Percentiles rank a stretch among this genome's conserved stretches.
phyloP scores from a whole-genome alignment of 2,888 invertebrate genomes.

The Aporophyla nigra region DNA sequence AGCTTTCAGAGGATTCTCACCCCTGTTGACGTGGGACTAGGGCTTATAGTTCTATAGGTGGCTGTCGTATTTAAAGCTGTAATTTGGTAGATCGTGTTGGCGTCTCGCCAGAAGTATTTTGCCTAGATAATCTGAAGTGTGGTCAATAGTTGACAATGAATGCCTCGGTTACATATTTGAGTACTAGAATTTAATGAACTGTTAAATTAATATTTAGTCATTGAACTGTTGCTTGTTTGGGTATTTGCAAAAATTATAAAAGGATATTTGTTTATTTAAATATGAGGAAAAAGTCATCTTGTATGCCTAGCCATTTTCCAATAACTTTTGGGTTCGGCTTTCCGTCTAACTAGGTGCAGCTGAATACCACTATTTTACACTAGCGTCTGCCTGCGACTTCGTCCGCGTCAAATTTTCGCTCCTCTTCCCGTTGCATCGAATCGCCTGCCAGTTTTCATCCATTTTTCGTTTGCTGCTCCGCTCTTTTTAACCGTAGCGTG shows the following conservation, averaged over 20 bases:
- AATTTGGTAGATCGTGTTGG: slow-evolving; percentile 71
- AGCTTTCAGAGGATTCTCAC: slow-evolving; percentile 49
- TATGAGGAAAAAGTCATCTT: too few relatives aligned
- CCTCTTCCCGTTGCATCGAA: too few relatives aligned
- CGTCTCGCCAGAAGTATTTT: slow-evolving; percentile 76
- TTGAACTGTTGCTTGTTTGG: slow-evolving; percentile 6
- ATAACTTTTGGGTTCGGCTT: too few relatives aligned
- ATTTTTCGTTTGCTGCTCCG: too few relatives aligned
- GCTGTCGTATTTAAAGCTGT: slow-evolving; percentile 48
- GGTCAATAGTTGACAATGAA: slow-evolving; percentile 73
- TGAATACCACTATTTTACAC: too few relatives aligned
- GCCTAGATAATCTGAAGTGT: slow-evolving; percentile 75
- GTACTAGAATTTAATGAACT: slow-evolving; percentile 44
- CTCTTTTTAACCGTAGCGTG: too few relatives aligned
- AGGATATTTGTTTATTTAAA: background rate
- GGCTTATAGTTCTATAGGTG: slow-evolving; percentile 16
- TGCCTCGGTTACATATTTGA: slow-evolving; percentile 52
- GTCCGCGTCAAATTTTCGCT: too few relatives aligned
- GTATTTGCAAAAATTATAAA: background rate
- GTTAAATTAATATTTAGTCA: slow-evolving; percentile 8
- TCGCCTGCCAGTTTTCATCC: too few relatives aligned
- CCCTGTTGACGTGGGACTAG: slow-evolving; percentile 53
- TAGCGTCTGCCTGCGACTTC: too few relatives aligned
- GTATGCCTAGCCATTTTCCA: too few relatives aligned
- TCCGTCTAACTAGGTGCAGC: too few relatives aligned